A percentile compares a stretch with the other conserved stretches of the same genome.
Conservation (phyloP, 2,888 invertebrate species). For the Phaonia tiefii region DNA sequence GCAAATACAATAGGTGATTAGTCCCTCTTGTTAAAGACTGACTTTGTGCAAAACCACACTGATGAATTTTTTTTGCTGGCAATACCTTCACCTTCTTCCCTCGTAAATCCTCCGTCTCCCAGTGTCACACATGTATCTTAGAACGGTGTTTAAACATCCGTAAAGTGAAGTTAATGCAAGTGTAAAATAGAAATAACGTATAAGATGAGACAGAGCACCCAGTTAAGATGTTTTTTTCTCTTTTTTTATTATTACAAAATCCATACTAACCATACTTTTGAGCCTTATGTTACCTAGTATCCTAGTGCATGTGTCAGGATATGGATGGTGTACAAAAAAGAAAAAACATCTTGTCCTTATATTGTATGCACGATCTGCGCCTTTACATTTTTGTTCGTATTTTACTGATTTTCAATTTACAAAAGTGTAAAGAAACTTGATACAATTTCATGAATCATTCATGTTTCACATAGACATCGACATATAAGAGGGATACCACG, state of each 20-base stretch:
- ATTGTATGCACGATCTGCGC: conserved; percentile 10
- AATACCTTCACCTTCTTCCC: too few species aligned
- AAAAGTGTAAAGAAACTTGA: too few species aligned
- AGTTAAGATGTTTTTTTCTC: conserved; percentile 22
- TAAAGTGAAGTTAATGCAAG: conserved; percentile 44
- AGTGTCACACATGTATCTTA: not conserved
- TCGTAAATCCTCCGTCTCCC: too few species aligned
- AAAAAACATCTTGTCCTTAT: conserved; percentile 29
- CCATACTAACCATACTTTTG: conserved; percentile 15
- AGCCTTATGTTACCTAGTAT: not conserved
- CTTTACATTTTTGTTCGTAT: too few species aligned
- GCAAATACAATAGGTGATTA: too few species aligned
- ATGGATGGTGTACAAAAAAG: conserved; percentile 8
- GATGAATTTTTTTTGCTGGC: too few species aligned
- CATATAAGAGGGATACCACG: too few species aligned
- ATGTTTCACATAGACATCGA: too few species aligned
- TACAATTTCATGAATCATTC: too few species aligned
- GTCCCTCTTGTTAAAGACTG: too few species aligned
- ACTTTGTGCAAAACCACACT: too few species aligned
- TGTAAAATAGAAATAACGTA: conserved; percentile 28
- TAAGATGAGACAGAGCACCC: not conserved
- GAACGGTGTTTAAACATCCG: conserved; percentile 41
- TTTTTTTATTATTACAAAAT: not conserved
- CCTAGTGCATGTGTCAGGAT: not conserved
- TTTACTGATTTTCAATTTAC: too few species aligned